Evolutionary conservation across 2,888 invertebrate species (phyloP), one percentile per base, ranked within the genome.

Genomic region (Patella depressa): DNA sequence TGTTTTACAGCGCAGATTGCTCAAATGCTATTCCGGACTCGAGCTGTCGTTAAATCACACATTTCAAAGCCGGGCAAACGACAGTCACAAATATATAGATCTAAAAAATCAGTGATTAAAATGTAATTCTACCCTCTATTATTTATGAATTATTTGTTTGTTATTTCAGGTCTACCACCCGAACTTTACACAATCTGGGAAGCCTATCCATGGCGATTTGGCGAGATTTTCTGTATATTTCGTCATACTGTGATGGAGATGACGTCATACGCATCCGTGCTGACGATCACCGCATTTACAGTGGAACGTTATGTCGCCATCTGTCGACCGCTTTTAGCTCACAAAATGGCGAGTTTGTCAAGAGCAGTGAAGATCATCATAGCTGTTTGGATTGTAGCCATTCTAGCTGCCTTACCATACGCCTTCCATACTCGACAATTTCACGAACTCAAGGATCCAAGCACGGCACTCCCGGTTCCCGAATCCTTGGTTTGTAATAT

Each of bases 251-350:
- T 92, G n/a, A 89, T 91, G 7, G 92, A 92, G 83, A 89, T 91
- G 91, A 96, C 96, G 0, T 96, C 96, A 0, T 96, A 97, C 92
- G 96, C 96, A 1, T 97, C 97, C 0, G 96, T 97, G 73, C 92
- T 97, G 88, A 97, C 97, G 34, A 97, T 97, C 85, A 96, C 96
- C 69, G 96, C 96, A 9, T 97, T 97, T 92, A 96, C 97, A 0
- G 94, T 96, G 92, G 97, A 97, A 92, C 94, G 97, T 72, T 92
- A 96, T 93, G 92, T 97, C 83, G 97, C 97, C 57, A 97, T 97
- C 88, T 97, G 97, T 90, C 82, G 81, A 90, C 97, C 97, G 0
- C 92, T 97, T 59, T 94, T 95, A 88, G 93, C 95, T 79, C 95
- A 96, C 91, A 94, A 95, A 65, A 95, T 96, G 94, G 95, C 96